Evolutionary conservation across 2,113 vertebrate genomes (phyloP), one percentile per base, ranked within the genome.

Genomic region (Hepsetus odoe): DNA sequence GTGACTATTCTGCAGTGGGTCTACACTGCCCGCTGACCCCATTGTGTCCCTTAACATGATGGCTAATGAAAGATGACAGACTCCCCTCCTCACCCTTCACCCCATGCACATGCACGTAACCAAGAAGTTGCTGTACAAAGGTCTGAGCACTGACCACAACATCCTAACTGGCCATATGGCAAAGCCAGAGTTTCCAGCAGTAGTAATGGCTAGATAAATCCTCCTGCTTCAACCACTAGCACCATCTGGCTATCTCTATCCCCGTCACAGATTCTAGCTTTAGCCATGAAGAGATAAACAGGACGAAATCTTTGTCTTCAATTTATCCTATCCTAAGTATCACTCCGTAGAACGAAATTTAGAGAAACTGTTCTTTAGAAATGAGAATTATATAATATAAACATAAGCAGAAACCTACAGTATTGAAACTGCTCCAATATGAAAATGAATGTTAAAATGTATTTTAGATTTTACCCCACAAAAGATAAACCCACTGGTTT

Each of bases 81-180:
- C 28, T 32, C 28, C 16, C 40, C 44, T 13, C n/a, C 55, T 58
- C 44, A 14, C 8, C 18, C n/a, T n/a, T n/a, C 55, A 12, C 12
- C 20, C 64, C 64, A 49, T 3, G 42, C 53, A 26, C 32, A 28
- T 26, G 42, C 26, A 30, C 70, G 20, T 13, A 12, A 32, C 28
- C 26, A 16, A 44, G 28, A 72, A 58, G 13, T 4, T 32, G 35
- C 20, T 65, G 35, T 16, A 61, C 14, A 74, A 62, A 40, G 33
- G 30, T 53, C 32, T 16, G 16, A 16, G 40, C 26, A 79, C 22
- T 53, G 55, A n/a, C 68, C 49, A 44, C 30, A 72, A 42, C 35
- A 68, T 68, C 70, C 56, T 40, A 32, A 20, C 71, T 20, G 71
- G 85, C 90, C 92, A 91, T 91, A 93, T 92, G 91, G 90, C 86